Conservation (phyloP, 2,888 invertebrate genomes). For the Netelia melanura region DNA sequence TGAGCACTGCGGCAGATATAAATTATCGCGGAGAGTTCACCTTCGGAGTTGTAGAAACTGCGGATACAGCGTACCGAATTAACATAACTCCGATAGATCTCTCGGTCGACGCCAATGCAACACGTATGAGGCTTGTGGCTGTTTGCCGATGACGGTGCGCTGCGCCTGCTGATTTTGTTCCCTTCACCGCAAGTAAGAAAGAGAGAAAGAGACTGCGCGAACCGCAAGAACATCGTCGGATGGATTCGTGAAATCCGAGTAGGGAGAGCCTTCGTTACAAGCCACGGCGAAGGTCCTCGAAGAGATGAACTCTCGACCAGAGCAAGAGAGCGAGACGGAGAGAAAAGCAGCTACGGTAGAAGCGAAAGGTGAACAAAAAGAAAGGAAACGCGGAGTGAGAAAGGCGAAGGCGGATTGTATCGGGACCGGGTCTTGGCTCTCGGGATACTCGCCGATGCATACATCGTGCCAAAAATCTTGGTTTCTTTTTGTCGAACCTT, state of each 20-base stretch:
- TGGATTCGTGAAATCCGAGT: conserved; percentile 70
- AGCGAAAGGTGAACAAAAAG: conserved; percentile 40
- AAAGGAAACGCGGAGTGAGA: conserved; percentile 31
- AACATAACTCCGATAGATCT: conserved; percentile 11
- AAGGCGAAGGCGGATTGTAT: conserved; percentile 77
- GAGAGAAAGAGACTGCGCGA: background rate
- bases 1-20: background rate
- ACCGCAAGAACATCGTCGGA: conserved; percentile 67
- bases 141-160: conserved; percentile 35
- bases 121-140: conserved; percentile 48
- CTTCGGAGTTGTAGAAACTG: conserved; percentile 25
- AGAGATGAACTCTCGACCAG: conserved; percentile 41
- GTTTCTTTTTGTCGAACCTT: conserved; percentile 19
- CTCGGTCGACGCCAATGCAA: conserved; percentile 62
- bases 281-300: conserved; percentile 63
- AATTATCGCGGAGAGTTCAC: conserved; percentile 2
- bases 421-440: background rate
- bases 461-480: conserved; percentile 23
- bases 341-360: conserved; percentile 7
- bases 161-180: conserved; percentile 27
- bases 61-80: conserved; percentile 9
- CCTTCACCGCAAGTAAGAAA: conserved; percentile 30
- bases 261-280: conserved; percentile 53
- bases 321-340: conserved; percentile 24
- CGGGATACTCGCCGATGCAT: conserved; percentile 32